These are phyloP conservation scores for Brachypodius melanocephalos DNA, from an alignment of 2,113 vertebrate species.

Conservation along the genomic window DNA sequence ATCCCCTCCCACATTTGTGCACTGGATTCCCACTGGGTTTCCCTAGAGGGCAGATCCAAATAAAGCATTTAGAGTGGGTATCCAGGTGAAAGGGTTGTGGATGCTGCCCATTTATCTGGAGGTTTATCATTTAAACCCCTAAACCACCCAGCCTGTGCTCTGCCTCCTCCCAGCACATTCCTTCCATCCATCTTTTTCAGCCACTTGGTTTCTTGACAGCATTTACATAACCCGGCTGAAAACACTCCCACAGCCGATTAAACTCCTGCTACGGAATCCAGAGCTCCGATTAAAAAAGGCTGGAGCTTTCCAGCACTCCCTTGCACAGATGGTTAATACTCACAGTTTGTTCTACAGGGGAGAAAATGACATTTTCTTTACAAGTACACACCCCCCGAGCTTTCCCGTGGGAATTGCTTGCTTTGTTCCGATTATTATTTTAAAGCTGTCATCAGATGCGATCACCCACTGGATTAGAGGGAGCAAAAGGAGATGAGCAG, in stretches of 20 bases:
- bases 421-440: constrained; percentile 17
- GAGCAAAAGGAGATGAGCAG: constrained; percentile 12
- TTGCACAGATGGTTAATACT: constrained; percentile 14
- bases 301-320: neutral
- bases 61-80: neutral
- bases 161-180: neutral
- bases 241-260: neutral
- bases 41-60: neutral
- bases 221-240: constrained; percentile 40
- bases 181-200: neutral
- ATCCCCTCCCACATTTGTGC: neutral
- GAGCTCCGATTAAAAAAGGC: constrained; percentile 15
- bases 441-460: constrained; percentile 8
- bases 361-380: constrained; percentile 15
- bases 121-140: neutral
- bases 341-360: neutral
- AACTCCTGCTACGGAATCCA: neutral
- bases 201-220: constrained; percentile 2
- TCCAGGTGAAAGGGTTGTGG: neutral
- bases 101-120: neutral
- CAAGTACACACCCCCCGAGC: neutral
- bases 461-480: constrained; percentile 26
- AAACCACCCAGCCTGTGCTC: neutral
- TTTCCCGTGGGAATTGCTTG: constrained; percentile 31
- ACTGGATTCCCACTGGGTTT: neutral